Conservation (phyloP, 2,113 vertebrate species). For the Rhadina sibilatrix region DNA sequence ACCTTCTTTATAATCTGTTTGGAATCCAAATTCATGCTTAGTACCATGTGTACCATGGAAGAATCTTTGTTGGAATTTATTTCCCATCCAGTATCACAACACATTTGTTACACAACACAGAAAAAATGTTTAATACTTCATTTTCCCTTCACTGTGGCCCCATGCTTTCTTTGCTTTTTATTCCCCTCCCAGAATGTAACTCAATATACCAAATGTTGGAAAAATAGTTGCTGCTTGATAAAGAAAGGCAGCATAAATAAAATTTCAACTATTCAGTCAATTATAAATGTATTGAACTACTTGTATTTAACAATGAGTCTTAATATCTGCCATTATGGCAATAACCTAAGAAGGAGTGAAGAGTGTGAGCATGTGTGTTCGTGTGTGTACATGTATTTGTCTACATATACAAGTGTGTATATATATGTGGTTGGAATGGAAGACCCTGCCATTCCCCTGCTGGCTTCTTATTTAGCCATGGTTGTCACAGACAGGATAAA, state of each 20-base stretch:
- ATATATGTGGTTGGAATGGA: background rate
- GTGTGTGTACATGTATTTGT: background rate
- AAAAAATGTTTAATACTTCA: slow-evolving; percentile 33
- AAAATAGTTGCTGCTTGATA: background rate
- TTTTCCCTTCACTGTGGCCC: background rate
- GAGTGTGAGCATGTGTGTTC: background rate
- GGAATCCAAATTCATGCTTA: slow-evolving; percentile 16
- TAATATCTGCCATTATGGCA: background rate
- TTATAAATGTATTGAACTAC: background rate
- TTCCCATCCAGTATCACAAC: slow-evolving; percentile 52
- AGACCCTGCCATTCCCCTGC: background rate
- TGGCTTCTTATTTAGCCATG: background rate
- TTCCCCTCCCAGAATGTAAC: background rate
- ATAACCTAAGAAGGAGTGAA: background rate
- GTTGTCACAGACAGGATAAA: background rate
- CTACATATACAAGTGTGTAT: background rate
- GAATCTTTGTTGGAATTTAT: slow-evolving; percentile 40
- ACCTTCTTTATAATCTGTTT: slow-evolving; percentile 55
- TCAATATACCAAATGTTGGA: background rate
- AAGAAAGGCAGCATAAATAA: background rate
- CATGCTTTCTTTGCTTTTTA: background rate
- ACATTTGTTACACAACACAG: slow-evolving; percentile 2
- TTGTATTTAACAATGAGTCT: background rate
- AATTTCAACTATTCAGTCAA: background rate
- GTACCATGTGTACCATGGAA: background rate